Percentiles rank a stretch among this genome's conserved stretches.
These are phyloP conservation scores for Pararge aegeria DNA, from an alignment of 1,140 invertebrate genomes.

Conservation along the genomic window DNA sequence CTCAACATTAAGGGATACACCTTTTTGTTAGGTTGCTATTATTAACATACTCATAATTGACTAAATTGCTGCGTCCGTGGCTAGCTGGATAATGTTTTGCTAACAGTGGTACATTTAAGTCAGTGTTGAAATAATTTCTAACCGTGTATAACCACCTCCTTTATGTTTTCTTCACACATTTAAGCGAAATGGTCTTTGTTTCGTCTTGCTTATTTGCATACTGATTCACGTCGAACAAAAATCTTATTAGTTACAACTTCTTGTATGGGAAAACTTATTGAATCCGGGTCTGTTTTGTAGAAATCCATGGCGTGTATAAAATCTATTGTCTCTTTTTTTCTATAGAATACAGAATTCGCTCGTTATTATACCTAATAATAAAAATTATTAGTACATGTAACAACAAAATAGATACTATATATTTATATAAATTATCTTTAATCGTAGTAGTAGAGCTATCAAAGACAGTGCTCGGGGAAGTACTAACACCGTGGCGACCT, in stretches of 20 bases:
- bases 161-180: background rate
- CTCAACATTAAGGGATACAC: too few relatives aligned
- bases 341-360: background rate
- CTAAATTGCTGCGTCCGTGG: too few relatives aligned
- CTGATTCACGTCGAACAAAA: background rate
- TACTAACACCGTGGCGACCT: too few relatives aligned
- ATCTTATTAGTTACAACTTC: background rate
- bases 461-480: too few relatives aligned
- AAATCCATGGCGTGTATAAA: background rate
- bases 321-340: background rate
- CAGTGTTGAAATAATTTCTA: background rate
- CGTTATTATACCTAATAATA: background rate
- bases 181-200: background rate
- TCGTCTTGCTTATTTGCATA: background rate
- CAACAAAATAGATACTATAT: too few relatives aligned
- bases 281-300: constrained; percentile 3
- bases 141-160: background rate
- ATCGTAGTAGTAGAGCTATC: too few relatives aligned
- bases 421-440: too few relatives aligned
- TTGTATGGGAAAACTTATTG: background rate
- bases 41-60: too few relatives aligned
- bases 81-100: too few relatives aligned
- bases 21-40: too few relatives aligned
- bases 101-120: too few relatives aligned
- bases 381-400: too few relatives aligned